These are phyloP conservation scores for Centruroides vittatus DNA, from an alignment of 1,140 invertebrate genomes.

Conservation along the genomic window DNA sequence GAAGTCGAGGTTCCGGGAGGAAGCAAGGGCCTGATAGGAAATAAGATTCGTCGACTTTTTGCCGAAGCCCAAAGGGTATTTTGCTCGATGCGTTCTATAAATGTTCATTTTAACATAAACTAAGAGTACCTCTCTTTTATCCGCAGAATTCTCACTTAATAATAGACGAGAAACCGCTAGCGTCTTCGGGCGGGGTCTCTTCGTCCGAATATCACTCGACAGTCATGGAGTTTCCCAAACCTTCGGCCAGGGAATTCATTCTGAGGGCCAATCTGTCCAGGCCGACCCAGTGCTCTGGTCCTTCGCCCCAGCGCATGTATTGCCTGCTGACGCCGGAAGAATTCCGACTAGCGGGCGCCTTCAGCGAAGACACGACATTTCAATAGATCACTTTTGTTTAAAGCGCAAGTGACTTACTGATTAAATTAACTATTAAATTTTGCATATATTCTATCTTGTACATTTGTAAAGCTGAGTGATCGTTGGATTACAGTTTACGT, in stretches of 20 bases:
- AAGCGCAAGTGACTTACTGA: no score
- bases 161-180: constrained; percentile 21
- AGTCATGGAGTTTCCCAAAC: constrained; percentile 37
- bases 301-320: constrained; percentile 45
- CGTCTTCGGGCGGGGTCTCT: neutral
- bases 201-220: constrained; percentile 1
- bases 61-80: constrained; percentile 25
- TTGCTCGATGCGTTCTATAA: neutral
- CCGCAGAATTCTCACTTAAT: constrained; percentile 24
- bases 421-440: no score
- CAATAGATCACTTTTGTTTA: constrained; percentile 13
- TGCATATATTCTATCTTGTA: no score
- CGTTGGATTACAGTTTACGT: no score
- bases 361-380: constrained; percentile 53
- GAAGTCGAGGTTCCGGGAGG: constrained; percentile 43
- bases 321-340: constrained; percentile 44
- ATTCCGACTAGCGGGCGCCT: constrained; percentile 51
- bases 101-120: neutral
- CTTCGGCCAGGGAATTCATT: constrained; percentile 50
- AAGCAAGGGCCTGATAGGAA: constrained; percentile 38
- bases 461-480: no score
- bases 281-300: constrained; percentile 43
- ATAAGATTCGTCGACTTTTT: constrained; percentile 44
- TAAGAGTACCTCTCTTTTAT: neutral
- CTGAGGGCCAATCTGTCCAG: constrained; percentile 42